Base-by-base conservation (phyloP, 2,113 vertebrate genomes). In the Dasyurus viverrinus region DNA sequence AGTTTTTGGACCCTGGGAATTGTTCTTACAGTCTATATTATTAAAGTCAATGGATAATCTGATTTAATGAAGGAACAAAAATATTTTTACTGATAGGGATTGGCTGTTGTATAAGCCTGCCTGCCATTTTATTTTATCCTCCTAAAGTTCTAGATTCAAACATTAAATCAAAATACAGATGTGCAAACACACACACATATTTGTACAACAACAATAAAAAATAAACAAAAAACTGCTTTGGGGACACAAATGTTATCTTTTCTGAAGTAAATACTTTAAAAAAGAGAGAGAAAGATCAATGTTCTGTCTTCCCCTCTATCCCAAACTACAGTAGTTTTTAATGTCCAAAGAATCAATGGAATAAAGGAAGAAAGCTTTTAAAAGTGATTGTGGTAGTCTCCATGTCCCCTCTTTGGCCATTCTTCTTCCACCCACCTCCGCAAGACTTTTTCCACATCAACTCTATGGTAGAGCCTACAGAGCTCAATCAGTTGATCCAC, bases 351-450 rank as follows among this genome's bases (percentile, higher is more conserved):
- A 8, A 60, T 92, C 91, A 93, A 2, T 0, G 0, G 11, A 25
- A 54, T 92, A 50, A 36, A 47, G 89, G 14, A 89, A 52, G 24
- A 0, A 54, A 2, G 50, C 24, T 26, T 91, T 95, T 99, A 99
- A 91, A 98, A 97, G 95, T 95, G 97, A 92, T 97, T 97, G 95
- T 98, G 99, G 97, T 98, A 98, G 92, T 98, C 98, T 94, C 98
- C 98, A 92, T 98, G 98, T 95, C 99, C 99, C 95, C 99, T 98
- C 90, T 98, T 99, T 1, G 99, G 99, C 99, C 99, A 99, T 98
- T 99, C 99, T 93, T 99, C 99, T 68, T 99, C 99, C 97, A 99
- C 99, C 99, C 99, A 99, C 93, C 98, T 98, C 98, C 99, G 98
- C 94, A 99, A 99, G 94, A 99, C 98, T 90, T 99, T 99, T 95